Evolutionary conservation across 2,888 invertebrate species (phyloP), one percentile per base, ranked within the genome.

Genomic region (Branchellion lobata): DNA sequence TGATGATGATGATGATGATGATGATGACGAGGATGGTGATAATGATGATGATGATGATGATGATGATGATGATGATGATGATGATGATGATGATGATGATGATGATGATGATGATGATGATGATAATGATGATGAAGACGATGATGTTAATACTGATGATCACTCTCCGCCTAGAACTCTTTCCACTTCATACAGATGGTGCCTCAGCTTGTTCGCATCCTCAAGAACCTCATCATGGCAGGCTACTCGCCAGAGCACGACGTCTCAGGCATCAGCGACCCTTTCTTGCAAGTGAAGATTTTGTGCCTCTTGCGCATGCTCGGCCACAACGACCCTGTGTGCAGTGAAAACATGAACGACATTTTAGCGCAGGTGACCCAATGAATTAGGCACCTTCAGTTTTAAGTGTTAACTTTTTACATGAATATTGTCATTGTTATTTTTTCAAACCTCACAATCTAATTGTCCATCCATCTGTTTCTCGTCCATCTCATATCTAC

Each of bases 201-300:
- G 84, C 97, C 98, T 81, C 98, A 97, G 89, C 90, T 99, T 88
- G 99, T 99, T 85, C 91, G 98, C 86, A 97, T 98, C 88, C 89
- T 99, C 88, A 99, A 99, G 90, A 99, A 97, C 89, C 90, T 99
- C 83, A 96, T 99, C 84, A 90, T 98, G 90, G 96, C 97, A 79
- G 99, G 99, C 34, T 99, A 99, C 89, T 99, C 98, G 40, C 99
- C 99, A 18, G 99, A 99, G 87, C 99, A 99, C 88, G 99, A 99
- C 88, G 99, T 99, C 71, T 96, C 96, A 82, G 99, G 99, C 33
- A 96, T 99, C 69, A 97, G 96, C 84, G 99, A 99, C 90, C 99
- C 99, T 72, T 99, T 99, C 89, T 91, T 99, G 83, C 99, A 99
- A 92, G 95, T 96, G 71, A 99, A 99, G 91, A 96, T 99, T 84